Conservation (phyloP, 1,140 invertebrate species). For the Formica exsecta region DNA sequence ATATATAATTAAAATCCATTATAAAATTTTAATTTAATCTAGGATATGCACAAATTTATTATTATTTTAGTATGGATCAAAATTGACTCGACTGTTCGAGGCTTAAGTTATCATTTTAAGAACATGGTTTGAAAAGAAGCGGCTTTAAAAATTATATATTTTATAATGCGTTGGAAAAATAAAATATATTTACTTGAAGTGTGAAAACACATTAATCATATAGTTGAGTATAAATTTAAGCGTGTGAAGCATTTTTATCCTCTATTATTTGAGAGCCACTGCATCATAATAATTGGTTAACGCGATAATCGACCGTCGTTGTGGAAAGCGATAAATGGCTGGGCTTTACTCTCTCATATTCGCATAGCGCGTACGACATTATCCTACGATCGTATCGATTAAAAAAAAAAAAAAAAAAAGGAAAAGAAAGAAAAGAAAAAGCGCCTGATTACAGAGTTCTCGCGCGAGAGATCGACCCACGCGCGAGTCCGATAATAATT, state of each 20-base stretch:
- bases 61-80: too few relatives aligned
- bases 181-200: background rate
- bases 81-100: too few relatives aligned
- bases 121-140: background rate
- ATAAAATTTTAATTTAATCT: too few relatives aligned
- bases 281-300: background rate
- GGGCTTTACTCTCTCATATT: slow-evolving; percentile 24
- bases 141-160: background rate
- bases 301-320: slow-evolving; percentile 34
- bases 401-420: background rate
- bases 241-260: background rate
- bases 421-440: slow-evolving; percentile 6
- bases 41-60: too few relatives aligned
- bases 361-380: slow-evolving; percentile 16
- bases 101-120: too few relatives aligned
- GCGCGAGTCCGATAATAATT: slow-evolving; percentile 52
- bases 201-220: background rate
- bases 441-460: slow-evolving; percentile 57
- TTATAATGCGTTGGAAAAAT: background rate
- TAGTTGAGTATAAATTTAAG: background rate
- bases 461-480: slow-evolving; percentile 6
- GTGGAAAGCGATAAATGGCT: slow-evolving; percentile 25
- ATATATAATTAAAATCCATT: too few relatives aligned
- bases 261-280: background rate
- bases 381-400: slow-evolving; percentile 28